Conservation (phyloP, 1,140 invertebrate species). For the Maniola jurtina region DNA sequence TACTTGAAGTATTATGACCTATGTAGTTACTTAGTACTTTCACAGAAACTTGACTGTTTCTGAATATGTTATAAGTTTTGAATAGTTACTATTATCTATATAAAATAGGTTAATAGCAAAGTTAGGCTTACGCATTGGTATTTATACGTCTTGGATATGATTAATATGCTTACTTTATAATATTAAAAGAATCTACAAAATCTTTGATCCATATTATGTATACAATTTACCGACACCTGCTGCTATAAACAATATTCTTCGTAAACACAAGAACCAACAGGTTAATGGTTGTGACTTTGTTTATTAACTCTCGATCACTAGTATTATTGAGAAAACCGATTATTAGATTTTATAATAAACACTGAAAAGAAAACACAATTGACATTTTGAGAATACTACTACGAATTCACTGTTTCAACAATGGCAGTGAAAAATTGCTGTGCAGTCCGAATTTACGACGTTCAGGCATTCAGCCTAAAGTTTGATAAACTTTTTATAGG, state of each 20-base stretch:
- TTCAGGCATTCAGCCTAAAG: not conserved
- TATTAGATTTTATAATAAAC: constrained; percentile 8
- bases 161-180: constrained; percentile 1
- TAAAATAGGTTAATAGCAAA: constrained; percentile 3
- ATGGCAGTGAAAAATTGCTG: not conserved
- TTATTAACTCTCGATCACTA: constrained; percentile 30
- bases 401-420: constrained; percentile 5
- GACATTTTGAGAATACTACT: not conserved
- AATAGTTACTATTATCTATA: constrained; percentile 10
- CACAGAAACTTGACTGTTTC: constrained; percentile 7
- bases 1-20: constrained; percentile 4
- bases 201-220: not conserved
- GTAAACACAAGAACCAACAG: constrained; percentile 24
- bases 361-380: constrained; percentile 12
- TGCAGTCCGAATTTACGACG: constrained; percentile 9
- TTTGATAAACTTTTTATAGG: constrained; percentile 10
- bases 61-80: constrained; percentile 6
- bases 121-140: not conserved
- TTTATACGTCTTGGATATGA: not conserved
- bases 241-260: constrained; percentile 15
- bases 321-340: constrained; percentile 5
- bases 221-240: not conserved
- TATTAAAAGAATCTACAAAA: not conserved
- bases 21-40: constrained; percentile 3
- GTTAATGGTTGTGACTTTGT: constrained; percentile 41